Evolutionary conservation across 2,113 vertebrate genomes (phyloP), one percentile per base, ranked within the genome.

Genomic region (Peromyscus leucopus): DNA sequence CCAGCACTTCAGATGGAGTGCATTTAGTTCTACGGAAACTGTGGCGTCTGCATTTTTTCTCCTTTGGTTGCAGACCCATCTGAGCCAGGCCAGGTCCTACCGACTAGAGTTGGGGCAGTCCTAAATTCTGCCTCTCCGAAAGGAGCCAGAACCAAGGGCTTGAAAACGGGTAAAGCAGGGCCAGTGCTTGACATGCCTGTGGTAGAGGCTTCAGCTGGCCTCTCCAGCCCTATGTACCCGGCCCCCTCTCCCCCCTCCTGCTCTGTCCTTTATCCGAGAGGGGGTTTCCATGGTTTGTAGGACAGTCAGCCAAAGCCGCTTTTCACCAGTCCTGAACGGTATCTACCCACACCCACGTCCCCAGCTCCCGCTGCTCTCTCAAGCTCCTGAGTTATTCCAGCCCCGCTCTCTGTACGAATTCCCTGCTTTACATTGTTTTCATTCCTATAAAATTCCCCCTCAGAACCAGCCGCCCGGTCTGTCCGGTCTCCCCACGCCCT

Each of bases 391-490:
- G 19, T 48, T 57, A 67, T 88, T 1, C 46, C 13, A 11, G 33
- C 63, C 57, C 84, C 65, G 24, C 33, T 26, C 12, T 69, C 79
- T 82, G 39, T 48, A 10, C n/a, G 9, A 80, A 93, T 88, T 94
- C 71, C 71, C 88, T 71, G 72, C n/a, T 93, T 80, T 4, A 55
- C 90, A 33, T 76, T 89, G 48, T 75, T 76, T 92, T 86, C 76
- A 78, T 80, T 94, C 74, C 3, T 42, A 92, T 65, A 93, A 92
- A 80, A 21, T 21, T 26, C 6, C 51, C 36, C 28, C 63, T 55
- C 19, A 0, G 26, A 28, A 28, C 11, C 0, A 33, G 21, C 57
- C 21, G 9, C 22, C 11, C 42, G 15, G 31, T 69, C 85, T 4
- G 4, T 15, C 15, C 83, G 36, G 57, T 6, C 89, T 86, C 7